Conservation (phyloP, 2,113 vertebrate species). For the Poeciliopsis occidentalis region DNA sequence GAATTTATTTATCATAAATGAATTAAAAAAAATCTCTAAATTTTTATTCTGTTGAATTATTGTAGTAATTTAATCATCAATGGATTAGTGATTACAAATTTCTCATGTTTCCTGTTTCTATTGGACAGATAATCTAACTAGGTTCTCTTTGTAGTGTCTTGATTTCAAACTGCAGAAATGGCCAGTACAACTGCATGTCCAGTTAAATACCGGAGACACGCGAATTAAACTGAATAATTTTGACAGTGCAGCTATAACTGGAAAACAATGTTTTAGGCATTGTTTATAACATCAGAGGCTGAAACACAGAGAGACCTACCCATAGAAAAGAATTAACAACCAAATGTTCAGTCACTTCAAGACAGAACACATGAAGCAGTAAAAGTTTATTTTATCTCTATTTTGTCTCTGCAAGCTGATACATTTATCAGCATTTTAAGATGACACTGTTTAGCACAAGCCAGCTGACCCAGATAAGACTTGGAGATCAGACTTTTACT, state of each 20-base stretch:
- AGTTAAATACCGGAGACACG: slow-evolving; percentile 9
- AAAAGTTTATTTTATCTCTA: not conserved
- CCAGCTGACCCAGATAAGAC: slow-evolving; percentile 9
- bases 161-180: slow-evolving; percentile 10
- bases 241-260: slow-evolving; percentile 23
- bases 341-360: not conserved
- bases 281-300: slow-evolving; percentile 13
- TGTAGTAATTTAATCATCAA: no score
- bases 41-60: no score
- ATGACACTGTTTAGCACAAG: slow-evolving; percentile 3
- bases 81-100: no score
- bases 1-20: no score
- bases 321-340: slow-evolving; percentile 3
- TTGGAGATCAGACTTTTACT: slow-evolving; percentile 15
- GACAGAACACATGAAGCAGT: not conserved
- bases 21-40: no score
- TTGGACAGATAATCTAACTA: no score
- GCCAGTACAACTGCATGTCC: slow-evolving; percentile 13
- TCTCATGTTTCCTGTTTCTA: no score
- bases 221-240: slow-evolving; percentile 3
- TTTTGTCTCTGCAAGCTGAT: not conserved
- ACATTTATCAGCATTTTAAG: not conserved
- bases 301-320: slow-evolving; percentile 1
- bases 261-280: slow-evolving; percentile 4
- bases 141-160: not conserved